Evolutionary conservation across 2,113 vertebrate species (phyloP), one percentile per base, ranked within the genome.

Genomic region (Sinocyclocheilus grahami): DNA sequence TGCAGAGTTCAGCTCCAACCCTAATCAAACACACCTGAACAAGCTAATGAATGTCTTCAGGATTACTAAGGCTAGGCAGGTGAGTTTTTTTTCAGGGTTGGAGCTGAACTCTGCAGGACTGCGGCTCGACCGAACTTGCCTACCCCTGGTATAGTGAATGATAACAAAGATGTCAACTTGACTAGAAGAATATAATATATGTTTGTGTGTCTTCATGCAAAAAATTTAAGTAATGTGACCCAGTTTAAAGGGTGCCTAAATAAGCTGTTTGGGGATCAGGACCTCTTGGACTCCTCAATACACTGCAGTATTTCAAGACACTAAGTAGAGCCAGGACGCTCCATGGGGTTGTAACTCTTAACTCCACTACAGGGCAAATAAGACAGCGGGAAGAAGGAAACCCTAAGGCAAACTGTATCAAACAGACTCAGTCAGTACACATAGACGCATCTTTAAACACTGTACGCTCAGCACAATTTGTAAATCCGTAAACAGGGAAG

Each of bases 301-400:
- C 58, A 12, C 78, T 65, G 33, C 18, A 1, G 24, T 63, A 24
- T 16, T 81, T 58, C 33, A 27, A 11, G 5, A 33, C 30, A 48
- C 60, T 63, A 82, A 51, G 62, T 24, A 9, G 62, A 46, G 79
- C 67, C 79, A 67, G 20, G 79, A 82, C 37, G 13, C 79, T 82
- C 42, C 39, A 1, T 82, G 79, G 79, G 39, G 79, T 67, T 82
- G 79, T 82, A 82, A 27, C 60, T 67, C 60, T 82, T 82, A 24
- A 48, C 60, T 82, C 10, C 62, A 82, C 62, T 10, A 6, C 11
- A 63, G 39, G n/a, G 37, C 79, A 82, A 82, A 82, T 37, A 67
- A 33, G 78, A 82, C n/a, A n/a, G n/a, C 22, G 6, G 37, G 51
- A 22, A 24, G 79, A 37, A 2, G 62, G n/a, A 67, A 67, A 48